A percentile compares a stretch with the other conserved stretches of the same genome.
phyloP scores from a whole-genome alignment of 2,888 invertebrate genomes.

The Lacanobia wlatinum region DNA sequence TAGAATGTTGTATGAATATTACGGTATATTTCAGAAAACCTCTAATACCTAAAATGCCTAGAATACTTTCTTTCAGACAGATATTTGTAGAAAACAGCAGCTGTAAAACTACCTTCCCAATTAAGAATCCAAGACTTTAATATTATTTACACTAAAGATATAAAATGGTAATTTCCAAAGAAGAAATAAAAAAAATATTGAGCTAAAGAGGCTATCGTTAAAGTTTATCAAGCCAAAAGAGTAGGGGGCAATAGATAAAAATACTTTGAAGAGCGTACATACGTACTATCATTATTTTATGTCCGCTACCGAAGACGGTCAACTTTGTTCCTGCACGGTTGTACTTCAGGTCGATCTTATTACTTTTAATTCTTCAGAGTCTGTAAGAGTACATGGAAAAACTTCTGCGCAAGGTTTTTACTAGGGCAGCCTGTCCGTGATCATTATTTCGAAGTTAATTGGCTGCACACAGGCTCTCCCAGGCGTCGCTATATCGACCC shows the following conservation, averaged over 20 bases:
- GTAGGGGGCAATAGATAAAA: neutral
- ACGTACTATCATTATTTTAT: neutral
- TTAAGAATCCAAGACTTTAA: neutral
- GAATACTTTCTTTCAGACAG: neutral
- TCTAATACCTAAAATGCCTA: no score
- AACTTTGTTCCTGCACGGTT: neutral
- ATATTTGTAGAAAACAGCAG: no score
- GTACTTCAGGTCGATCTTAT: neutral
- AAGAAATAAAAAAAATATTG: neutral
- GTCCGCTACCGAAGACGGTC: neutral
- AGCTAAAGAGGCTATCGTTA: neutral
- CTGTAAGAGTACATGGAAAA: neutral
- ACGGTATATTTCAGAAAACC: neutral
- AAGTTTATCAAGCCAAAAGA: slow-evolving; percentile 7
- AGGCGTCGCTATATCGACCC: neutral
- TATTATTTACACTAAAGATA: neutral
- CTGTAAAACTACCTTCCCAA: neutral
- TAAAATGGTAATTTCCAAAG: no score
- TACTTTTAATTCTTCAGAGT: neutral
- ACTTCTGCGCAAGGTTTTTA: no score
- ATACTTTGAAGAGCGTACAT: neutral
- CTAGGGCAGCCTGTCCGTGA: neutral
- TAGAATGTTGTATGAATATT: neutral
- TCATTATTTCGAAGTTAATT: no score
- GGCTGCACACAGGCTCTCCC: no score